Base-by-base conservation (phyloP, 2,113 vertebrate genomes). In the Psophia crepitans region DNA sequence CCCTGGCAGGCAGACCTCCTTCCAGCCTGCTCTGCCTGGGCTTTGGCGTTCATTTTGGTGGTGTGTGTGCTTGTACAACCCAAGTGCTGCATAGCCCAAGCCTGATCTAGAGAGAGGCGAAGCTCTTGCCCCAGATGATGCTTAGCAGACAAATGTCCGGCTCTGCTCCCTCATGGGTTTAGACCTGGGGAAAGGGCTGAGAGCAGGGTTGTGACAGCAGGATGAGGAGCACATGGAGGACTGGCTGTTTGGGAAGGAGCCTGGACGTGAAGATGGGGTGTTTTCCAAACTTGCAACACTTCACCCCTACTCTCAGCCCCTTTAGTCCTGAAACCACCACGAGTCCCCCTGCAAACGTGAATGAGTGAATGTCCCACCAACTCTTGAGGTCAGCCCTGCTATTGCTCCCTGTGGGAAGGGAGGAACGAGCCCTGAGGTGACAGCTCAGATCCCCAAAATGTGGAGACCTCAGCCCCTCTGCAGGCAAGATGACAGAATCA, bases 321-420 rank as follows among this genome's bases (percentile, higher is more conserved):
- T 65, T 71, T 14, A 57, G 33, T 61, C 26, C 75, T 57, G 26
- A 66, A 60, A 46, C 73, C 79, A 26, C 12, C 11, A 4, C 0
- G 0, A 43, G 3, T 2, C 1, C 23, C 8, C 2, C 30, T 23
- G 5, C 8, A 33, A 69, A 61, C 26, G 30, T 0, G 3, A 60
- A 27, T 2, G 17, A 63, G n/a, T 28, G 58, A 41, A 41, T 3
- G 3, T 46, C 60, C 28, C 60, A 46, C 23, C 49, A 35, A n/a
- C 41, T 51, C 54, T 56, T 0, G 0, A 35, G 39, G 11, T 41
- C 48, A 77, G 14, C 6, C 32, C 68, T 51, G 21, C 17, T 44
- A 5, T 26, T 63, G n/a, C 27, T 65, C 8, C 39, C 57, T 14
- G 6, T 26, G 30, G 14, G 5, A 82, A 76, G n/a, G 23, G 32